Evolutionary conservation across 2,797 vertebrate species (phyloP).

Genomic region (Neosalanx taihuensis): DNA sequence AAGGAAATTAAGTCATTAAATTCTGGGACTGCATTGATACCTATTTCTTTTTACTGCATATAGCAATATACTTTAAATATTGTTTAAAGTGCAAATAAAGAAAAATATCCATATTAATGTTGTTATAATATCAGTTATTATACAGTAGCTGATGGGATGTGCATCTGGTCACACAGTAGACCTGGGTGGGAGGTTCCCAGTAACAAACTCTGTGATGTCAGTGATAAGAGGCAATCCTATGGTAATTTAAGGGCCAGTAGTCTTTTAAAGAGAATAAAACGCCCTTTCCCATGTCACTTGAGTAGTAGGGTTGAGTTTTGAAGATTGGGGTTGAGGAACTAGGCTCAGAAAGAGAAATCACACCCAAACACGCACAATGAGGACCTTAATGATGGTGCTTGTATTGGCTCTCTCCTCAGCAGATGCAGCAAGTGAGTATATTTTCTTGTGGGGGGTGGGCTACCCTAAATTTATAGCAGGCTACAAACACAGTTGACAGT

Average conservation of each 20-base stretch:
- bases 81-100: background rate
- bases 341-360: conserved; percentile 46
- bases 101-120: background rate
- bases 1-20: background rate
- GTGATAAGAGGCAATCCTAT: conserved; percentile 68
- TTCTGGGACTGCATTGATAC: background rate
- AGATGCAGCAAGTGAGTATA: conserved; percentile 66
- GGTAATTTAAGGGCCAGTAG: conserved; percentile 67
- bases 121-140: background rate
- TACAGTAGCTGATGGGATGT: conserved; percentile 15
- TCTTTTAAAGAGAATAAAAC: conserved; percentile 64
- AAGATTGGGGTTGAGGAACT: conserved; percentile 52
- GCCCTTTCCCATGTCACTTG: conserved; percentile 43
- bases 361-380: conserved; percentile 57
- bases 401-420: conserved; percentile 54
- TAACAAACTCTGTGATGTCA: conserved; percentile 62
- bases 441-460: background rate
- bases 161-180: conserved; percentile 4
- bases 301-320: conserved; percentile 47
- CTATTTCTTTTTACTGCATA: background rate
- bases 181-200: conserved; percentile 43
- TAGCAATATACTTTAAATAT: background rate
- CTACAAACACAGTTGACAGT: too few species aligned
- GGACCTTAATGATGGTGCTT: conserved; percentile 57
- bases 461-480: too few species aligned